These are phyloP conservation scores for Coenonympha arcania DNA, from an alignment of 2,888 invertebrate genomes.

Conservation along the genomic window DNA sequence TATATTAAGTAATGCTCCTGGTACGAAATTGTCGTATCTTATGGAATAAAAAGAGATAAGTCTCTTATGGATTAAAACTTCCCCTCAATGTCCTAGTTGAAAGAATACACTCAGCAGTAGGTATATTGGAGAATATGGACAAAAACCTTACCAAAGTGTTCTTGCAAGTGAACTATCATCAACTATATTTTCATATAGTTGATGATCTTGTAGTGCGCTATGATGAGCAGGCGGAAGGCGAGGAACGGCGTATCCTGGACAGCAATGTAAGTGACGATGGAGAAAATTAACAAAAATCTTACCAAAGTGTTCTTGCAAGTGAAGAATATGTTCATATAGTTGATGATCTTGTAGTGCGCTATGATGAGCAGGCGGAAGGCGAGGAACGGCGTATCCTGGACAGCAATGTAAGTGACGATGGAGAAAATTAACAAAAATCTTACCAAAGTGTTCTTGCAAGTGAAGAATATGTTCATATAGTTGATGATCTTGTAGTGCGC, in stretches of 20 bases:
- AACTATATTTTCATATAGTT: slow-evolving; percentile 98
- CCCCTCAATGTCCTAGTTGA: too few relatives aligned
- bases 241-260: slow-evolving; percentile 91
- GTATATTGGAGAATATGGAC: too few relatives aligned
- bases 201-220: slow-evolving; percentile 89
- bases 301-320: slow-evolving; percentile 95
- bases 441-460: slow-evolving; percentile 93
- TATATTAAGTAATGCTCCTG: too few relatives aligned
- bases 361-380: slow-evolving; percentile 90
- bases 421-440: too few relatives aligned
- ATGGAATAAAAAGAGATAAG: too few relatives aligned
- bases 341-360: slow-evolving; percentile 88
- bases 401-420: slow-evolving; percentile 88
- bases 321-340: slow-evolving; percentile 97
- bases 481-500: slow-evolving; percentile 90
- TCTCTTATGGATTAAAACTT: too few relatives aligned
- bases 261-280: slow-evolving; percentile 89
- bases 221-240: slow-evolving; percentile 87
- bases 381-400: slow-evolving; percentile 91
- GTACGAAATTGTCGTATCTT: too few relatives aligned
- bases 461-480: slow-evolving; percentile 97
- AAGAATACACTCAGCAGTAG: too few relatives aligned
- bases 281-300: too few relatives aligned
- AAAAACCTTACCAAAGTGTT: too few relatives aligned
- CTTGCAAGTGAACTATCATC: slow-evolving; percentile 90